Base-by-base conservation (phyloP, 2,888 invertebrate genomes). In the Gymnosoma rotundatum region DNA sequence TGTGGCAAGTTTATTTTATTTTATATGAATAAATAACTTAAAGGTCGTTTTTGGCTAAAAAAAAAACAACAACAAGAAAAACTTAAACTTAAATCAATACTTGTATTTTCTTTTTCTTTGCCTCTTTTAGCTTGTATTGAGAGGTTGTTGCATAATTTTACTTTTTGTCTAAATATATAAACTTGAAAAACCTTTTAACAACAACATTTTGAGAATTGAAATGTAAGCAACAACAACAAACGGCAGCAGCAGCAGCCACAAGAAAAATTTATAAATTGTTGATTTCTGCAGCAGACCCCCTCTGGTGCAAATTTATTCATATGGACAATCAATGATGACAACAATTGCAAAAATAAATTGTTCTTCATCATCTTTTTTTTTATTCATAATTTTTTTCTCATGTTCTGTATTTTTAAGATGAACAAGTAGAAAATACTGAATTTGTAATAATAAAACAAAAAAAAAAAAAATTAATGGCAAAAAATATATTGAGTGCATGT, bases 301-400 rank as follows among this genome's bases (percentile, higher is more conserved):
- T 89, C 89, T 87, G 89, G 89, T 88, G 90, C 89, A 90, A 90
- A 90, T 90, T 91, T 90, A 90, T 90, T 91, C 90, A 91, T 90
- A 91, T 90, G 89, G 89, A 89, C 90, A 90, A 90, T 90, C 90
- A 90, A 90, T 90, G 90, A 90, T 90, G 90, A 90, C 90, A 90
- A 90, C 89, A 90, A 90, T 90, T 90, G 90, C 89, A 72, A 86
- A 83, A 78, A 81, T 79, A 78, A 83, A 86, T 84, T 84, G 84
- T 84, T 81, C 84, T 69, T 54, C 81, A 61, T 63, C 70, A 58
- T 18, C 48, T 48, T 16, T 60, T 72, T n/a, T 66, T 21, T 70
- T 14, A 66, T 63, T 48, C 61, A 70, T 56, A 63, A 48, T 21
- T 58, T 56, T 50, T 45, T 25, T 25, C 64, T 8, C 76, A 76